Evolutionary conservation across 2,113 vertebrate species (phyloP), one percentile per base, ranked within the genome.

Genomic region (Echinops telfairi): DNA sequence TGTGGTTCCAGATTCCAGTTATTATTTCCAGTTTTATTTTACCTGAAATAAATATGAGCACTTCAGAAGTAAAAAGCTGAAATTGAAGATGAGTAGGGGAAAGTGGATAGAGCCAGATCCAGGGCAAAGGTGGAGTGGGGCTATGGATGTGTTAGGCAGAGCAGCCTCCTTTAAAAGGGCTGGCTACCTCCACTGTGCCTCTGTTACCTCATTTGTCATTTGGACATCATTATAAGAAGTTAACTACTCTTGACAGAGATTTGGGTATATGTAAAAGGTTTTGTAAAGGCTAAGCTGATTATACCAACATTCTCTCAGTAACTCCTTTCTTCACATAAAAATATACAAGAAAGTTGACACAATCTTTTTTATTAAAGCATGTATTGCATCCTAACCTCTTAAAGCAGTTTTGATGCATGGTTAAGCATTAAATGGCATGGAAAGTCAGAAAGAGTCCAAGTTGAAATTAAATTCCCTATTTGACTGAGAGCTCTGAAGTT

Each of bases 401-500:
- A 16, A 36, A 20, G 25, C 83, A 87, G 43, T n/a, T 53, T 57
- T 43, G n/a, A 1, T 58, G 60, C 83, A 17, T 66, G 33, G 57
- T 20, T 83, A 76, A 93, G 25, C 8, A 15, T 38, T 87, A 70
- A 77, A 85, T 53, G 60, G 38, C 29, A 71, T 38, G 91, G 40
- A 86, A 92, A 93, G 31, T 57, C 88, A 64, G 57, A 80, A 75
- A 40, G 29, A 88, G 17, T n/a, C 40, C 87, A 80, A 60, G 68
- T 16, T 91, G 78, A 93, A 83, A 66, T 76, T 14, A 53, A 53
- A 53, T 38, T 31, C 20, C 23, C 73, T 89, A 43, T 77, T 17
- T 85, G 47, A 79, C 27, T n/a, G 11, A 12, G 20, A n/a, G 68
- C 53, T 95, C 81, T 94, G 89, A 92, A 82, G 73, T 47, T 47